These are phyloP conservation scores for Nephila pilipes DNA, from an alignment of 1,140 invertebrate genomes.

Conservation along the genomic window DNA sequence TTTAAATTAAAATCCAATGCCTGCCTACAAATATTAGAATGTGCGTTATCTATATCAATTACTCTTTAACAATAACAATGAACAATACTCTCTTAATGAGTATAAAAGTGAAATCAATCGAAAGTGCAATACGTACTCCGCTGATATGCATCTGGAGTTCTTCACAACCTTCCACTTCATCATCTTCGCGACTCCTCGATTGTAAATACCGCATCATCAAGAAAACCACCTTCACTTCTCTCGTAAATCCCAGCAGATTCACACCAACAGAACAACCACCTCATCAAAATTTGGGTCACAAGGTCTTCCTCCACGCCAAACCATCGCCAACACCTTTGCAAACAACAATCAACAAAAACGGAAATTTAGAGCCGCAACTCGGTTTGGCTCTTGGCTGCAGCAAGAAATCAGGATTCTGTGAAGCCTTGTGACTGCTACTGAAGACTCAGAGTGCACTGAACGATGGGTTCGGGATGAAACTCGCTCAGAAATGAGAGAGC, in stretches of 20 bases:
- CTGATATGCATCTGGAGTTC: constrained; percentile 47
- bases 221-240: constrained; percentile 19
- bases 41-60: not conserved
- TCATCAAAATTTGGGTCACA: constrained; percentile 51
- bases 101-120: constrained; percentile 25
- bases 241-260: not conserved
- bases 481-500: not conserved
- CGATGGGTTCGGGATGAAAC: not conserved
- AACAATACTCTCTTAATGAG: not conserved
- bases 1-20: too few relatives aligned
- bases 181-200: constrained; percentile 20
- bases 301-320: constrained; percentile 54
- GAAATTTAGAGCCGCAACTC: not conserved
- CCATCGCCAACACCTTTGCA: constrained; percentile 39
- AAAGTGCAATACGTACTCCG: constrained; percentile 40
- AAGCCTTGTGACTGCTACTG: not conserved
- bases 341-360: constrained; percentile 1
- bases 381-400: too few relatives aligned
- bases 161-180: constrained; percentile 70
- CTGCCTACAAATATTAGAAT: too few relatives aligned
- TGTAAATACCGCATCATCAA: constrained; percentile 52
- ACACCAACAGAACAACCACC: constrained; percentile 9
- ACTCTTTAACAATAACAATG: not conserved
- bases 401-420: not conserved
- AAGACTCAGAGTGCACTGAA: constrained; percentile 26